Evolutionary conservation across 92 coral and sea anemone genomes (phyloP).

Genomic region (Paramuricea clavata): DNA sequence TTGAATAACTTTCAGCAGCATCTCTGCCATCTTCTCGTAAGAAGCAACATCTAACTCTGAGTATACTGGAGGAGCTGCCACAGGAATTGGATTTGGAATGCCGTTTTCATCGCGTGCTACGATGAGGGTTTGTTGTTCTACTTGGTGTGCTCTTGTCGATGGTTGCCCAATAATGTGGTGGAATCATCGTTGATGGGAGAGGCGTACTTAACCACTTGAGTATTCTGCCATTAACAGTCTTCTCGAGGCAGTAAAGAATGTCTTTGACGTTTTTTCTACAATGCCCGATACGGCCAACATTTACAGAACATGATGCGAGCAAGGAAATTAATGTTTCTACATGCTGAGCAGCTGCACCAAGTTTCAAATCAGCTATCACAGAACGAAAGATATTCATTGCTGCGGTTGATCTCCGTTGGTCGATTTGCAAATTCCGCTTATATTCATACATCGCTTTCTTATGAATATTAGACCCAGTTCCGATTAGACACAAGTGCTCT

Average conservation of each 20-base stretch:
- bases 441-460: conserved; percentile 6
- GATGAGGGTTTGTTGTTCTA: conserved; percentile 46
- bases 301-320: conserved; percentile 30
- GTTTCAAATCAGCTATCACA: conserved; percentile 24
- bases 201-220: conserved; percentile 23
- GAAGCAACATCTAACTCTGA: conserved; percentile 32
- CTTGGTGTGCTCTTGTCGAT: conserved; percentile 20
- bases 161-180: conserved; percentile 45
- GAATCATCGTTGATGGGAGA: conserved; percentile 25
- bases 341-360: conserved; percentile 24
- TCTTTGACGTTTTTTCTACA: conserved; percentile 40
- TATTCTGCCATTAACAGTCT: conserved; percentile 23
- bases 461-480: background rate
- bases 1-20: conserved; percentile 14
- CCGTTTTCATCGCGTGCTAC: conserved; percentile 46
- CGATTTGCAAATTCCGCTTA: background rate
- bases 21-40: conserved; percentile 23
- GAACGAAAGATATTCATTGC: conserved; percentile 23
- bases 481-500: conserved; percentile 11
- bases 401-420: background rate
- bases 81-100: conserved; percentile 46
- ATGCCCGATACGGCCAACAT: conserved; percentile 39
- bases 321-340: conserved; percentile 43
- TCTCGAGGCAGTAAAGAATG: conserved; percentile 35
- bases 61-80: conserved; percentile 34